Evolutionary conservation across 2,797 vertebrate species (phyloP), one percentile per base, ranked within the genome.

Genomic region (Helostoma temminkii): DNA sequence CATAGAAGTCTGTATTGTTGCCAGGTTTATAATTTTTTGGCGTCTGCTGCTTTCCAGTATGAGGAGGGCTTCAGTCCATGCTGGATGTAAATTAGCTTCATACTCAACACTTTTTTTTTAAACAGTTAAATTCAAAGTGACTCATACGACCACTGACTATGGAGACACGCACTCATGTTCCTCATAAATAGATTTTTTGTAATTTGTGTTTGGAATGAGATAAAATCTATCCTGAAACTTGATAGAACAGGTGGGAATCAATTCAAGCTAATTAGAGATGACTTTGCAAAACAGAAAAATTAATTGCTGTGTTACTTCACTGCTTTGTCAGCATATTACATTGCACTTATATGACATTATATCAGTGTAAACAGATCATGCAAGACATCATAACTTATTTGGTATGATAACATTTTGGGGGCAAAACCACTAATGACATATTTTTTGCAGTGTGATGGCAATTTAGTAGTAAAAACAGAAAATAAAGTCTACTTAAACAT

Each of bases 11-110:
- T 73, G 58, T 62, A 30, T 28, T 36, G 36, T 7, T 81, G 79
- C 86, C 87, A 89, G 65, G 54, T 82, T 69, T 30, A 58, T 76
- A 65, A 48, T 60, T 67, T 36, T 24, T 66, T 85, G 81, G 78
- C 74, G 0, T 59, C 39, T 52, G 34, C 55, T 55, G 37, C 57
- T 66, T 62, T 71, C 64, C 54, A 57, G 60, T 61, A 59, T 72
- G 72, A 21, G 15, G 9, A 5, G 2, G 6, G 22, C 67, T 83
- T 80, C 12, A 56, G 70, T 76, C 39, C 36, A 41, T 9, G 46
- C 14, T 41, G 68, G 71, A 62, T 46, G 77, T 77, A 73, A 79
- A 82, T 84, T 78, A 30, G 5, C 68, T 59, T 73, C 6, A 0
- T 19, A 58, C 47, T 85, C 80, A 53, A 47, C 82, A 81, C 42